Base-by-base conservation (phyloP, 1,140 invertebrate genomes). In the Arion vulgaris region DNA sequence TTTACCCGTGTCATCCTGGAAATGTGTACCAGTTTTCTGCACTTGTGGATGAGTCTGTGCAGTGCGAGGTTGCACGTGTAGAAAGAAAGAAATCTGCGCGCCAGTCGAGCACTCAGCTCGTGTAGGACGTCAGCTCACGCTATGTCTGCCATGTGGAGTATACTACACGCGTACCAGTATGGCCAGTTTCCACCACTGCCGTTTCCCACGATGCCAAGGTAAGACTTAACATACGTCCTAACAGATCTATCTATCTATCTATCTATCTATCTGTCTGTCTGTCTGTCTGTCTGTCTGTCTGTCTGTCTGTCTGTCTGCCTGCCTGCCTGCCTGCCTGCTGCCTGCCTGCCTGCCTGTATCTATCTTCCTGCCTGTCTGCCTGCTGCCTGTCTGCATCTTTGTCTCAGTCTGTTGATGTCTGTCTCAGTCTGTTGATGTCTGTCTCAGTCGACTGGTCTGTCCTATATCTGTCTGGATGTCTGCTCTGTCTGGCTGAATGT, bases 81-180 rank as follows among this genome's bases (percentile, higher is more conserved):
- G 62, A 32, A 66, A 11, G 2, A 1, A n/a, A n/a, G n/a, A n/a
- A n/a, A n/a, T 34, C 1, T 32, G 62, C 32, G n/a, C 32, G 62
- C 32, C n/a, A 34, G 62, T 32, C n/a, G 62, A 66, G 62, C 62
- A 66, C n/a, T 45, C 53, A 2, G 53, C 53, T 57, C 53, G 15
- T 11, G 26, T 9, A 32, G n/a, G 62, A 66, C 62, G n/a, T 32
- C 62, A 7, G n/a, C 62, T 28, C 5, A 19, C 78, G 28, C 66
- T 71, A 85, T 82, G 81, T 82, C 84, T 1, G 84, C 84, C 57
- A 85, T 85, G 84, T 85, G 84, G 84, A 85, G 84, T 75, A 82
- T 85, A 69, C 84, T 85, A 28, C 84, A 85, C 81, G 84, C 84
- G 39, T 85, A 85, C 75, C 84, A 82, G 80, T 85, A 85, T 45